A percentile compares a stretch with the other conserved stretches of the same genome.
phyloP scores from a whole-genome alignment of 2,888 invertebrate genomes.

The Andrena bicolor region DNA sequence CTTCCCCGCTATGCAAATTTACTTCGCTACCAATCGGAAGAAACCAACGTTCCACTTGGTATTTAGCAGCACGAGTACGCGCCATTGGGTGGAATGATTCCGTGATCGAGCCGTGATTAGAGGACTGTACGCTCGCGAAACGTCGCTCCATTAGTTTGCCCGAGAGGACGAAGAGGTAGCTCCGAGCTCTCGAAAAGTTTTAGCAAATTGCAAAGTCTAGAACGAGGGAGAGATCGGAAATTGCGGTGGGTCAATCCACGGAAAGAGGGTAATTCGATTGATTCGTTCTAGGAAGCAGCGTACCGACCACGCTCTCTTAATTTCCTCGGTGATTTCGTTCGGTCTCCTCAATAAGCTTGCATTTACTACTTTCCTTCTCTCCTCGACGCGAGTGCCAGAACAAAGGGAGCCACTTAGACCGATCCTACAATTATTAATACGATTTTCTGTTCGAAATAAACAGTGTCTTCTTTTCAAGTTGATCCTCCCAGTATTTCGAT shows the following conservation, averaged over 20 bases:
- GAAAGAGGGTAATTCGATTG: constrained; percentile 76
- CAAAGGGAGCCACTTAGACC: neutral
- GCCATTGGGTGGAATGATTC: constrained; percentile 59
- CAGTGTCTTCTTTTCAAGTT: neutral
- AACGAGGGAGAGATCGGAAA: constrained; percentile 74
- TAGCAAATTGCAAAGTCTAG: constrained; percentile 76
- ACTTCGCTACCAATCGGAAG: constrained; percentile 10
- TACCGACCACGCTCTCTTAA: constrained; percentile 77
- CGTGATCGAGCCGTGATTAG: constrained; percentile 66
- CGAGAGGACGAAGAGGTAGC: constrained; percentile 46
- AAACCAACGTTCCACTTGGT: constrained; percentile 26
- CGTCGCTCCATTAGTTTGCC: constrained; percentile 59
- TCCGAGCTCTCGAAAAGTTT: constrained; percentile 71
- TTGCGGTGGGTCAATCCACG: constrained; percentile 73
- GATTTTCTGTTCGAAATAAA: neutral
- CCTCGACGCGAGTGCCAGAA: neutral
- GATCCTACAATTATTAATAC: neutral
- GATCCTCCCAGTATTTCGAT: neutral
- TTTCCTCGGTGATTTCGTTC: constrained; percentile 75
- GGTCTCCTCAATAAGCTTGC: constrained; percentile 64
- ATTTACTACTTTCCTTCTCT: constrained; percentile 31
- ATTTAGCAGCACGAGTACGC: constrained; percentile 46
- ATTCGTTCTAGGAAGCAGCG: constrained; percentile 79
- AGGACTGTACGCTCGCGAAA: constrained; percentile 47
- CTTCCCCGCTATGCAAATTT: neutral